A percentile compares a stretch with the other conserved stretches of the same genome.
phyloP scores from a whole-genome alignment of 2,888 invertebrate species.

The Andrena trimmerana region DNA sequence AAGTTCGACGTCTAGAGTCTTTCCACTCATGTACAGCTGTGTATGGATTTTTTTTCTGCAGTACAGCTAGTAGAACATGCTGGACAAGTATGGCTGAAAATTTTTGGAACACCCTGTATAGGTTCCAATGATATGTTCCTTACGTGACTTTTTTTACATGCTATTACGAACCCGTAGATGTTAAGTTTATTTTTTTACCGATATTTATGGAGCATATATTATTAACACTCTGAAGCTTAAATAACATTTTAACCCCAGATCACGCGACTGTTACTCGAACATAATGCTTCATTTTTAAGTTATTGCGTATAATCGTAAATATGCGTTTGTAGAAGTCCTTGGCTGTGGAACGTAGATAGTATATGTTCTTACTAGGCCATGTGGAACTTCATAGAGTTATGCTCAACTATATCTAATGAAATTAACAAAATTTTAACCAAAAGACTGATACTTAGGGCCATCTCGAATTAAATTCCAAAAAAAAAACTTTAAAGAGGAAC shows the following conservation, averaged over 20 bases:
- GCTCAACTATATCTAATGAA: conserved; percentile 77
- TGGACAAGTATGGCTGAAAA: neutral
- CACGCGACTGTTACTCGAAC: conserved; percentile 38
- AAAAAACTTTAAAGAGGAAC: conserved; percentile 42
- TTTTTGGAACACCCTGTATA: conserved; percentile 3
- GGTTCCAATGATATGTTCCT: conserved; percentile 27
- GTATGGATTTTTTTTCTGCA: neutral
- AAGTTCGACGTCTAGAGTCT: no score
- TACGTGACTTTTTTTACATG: conserved; percentile 9
- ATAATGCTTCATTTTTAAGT: conserved; percentile 46
- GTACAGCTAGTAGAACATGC: neutral
- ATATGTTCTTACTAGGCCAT: conserved; percentile 47
- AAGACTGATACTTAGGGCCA: conserved; percentile 84
- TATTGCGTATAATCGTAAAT: conserved; percentile 42
- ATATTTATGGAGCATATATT: conserved; percentile 13
- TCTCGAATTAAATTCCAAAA: conserved; percentile 73
- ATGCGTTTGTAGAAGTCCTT: conserved; percentile 48
- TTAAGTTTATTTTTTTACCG: conserved; percentile 19
- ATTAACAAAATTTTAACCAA: conserved; percentile 73
- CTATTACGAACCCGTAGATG: conserved; percentile 13
- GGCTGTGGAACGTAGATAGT: conserved; percentile 50
- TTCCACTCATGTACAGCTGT: no score
- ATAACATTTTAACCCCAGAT: conserved; percentile 19
- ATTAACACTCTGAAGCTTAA: neutral
- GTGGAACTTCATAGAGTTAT: conserved; percentile 61